A percentile compares a stretch with the other conserved stretches of the same genome.
phyloP scores from a whole-genome alignment of 2,888 invertebrate genomes.

The Eupithecia centaureata region DNA sequence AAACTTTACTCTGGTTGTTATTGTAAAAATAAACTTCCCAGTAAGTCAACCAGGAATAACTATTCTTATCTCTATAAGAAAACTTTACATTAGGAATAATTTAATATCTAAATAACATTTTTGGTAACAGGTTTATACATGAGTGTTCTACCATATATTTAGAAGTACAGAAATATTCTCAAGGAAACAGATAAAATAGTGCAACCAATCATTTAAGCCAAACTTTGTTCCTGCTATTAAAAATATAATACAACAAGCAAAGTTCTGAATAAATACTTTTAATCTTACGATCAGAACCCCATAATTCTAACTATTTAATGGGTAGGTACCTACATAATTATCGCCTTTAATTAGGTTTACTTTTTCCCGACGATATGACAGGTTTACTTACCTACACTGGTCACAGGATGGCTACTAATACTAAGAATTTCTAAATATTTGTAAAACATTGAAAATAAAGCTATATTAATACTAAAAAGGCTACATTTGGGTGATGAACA shows the following conservation, averaged over 20 bases:
- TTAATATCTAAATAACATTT: conserved; percentile 71
- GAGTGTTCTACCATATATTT: conserved; percentile 54
- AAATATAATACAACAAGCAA: conserved; percentile 21
- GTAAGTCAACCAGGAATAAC: conserved; percentile 71
- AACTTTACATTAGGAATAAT: conserved; percentile 75
- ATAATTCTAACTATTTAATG: too few relatives aligned
- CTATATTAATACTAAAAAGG: conserved; percentile 18
- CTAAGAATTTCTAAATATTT: too few relatives aligned
- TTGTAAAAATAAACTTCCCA: conserved; percentile 82
- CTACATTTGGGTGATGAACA: conserved; percentile 5
- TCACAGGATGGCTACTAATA: too few relatives aligned
- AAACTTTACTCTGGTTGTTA: conserved; percentile 71
- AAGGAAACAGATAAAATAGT: conserved; percentile 32
- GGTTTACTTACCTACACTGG: too few relatives aligned
- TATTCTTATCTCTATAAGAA: conserved; percentile 71
- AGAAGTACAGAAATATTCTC: conserved; percentile 41
- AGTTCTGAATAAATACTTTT: background rate
- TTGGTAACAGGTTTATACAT: conserved; percentile 79
- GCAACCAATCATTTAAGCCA: conserved; percentile 52
- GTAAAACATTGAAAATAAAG: conserved; percentile 10
- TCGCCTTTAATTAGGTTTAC: too few relatives aligned
- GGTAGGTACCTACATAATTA: too few relatives aligned
- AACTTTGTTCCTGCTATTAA: conserved; percentile 48
- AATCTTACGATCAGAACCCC: too few relatives aligned
- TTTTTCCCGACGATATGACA: too few relatives aligned